Evolutionary conservation across 2,888 invertebrate genomes (phyloP).

Genomic region (Ennomos quercinarius): DNA sequence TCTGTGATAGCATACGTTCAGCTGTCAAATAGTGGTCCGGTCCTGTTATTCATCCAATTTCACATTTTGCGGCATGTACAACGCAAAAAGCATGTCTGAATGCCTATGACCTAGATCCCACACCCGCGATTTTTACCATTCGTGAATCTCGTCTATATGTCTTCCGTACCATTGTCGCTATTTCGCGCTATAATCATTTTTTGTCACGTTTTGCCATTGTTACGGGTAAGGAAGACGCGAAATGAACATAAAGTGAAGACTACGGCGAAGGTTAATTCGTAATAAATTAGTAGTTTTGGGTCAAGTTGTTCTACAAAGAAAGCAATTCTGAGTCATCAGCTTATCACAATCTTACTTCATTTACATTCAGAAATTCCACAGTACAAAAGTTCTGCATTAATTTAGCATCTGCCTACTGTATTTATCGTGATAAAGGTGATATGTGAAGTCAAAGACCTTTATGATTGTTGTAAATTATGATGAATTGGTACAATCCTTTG

Average conservation of each 20-base stretch:
- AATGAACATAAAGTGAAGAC: conserved; percentile 18
- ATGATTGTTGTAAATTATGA: conserved; percentile 13
- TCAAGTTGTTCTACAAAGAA: conserved; percentile 23
- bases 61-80: conserved; percentile 11
- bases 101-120: conserved; percentile 36
- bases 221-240: conserved; percentile 18
- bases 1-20: conserved; percentile 26
- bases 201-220: conserved; percentile 24
- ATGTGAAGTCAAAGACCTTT: conserved; percentile 13
- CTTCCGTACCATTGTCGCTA: conserved; percentile 1
- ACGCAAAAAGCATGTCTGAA: conserved; percentile 25
- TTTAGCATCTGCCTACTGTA: not conserved
- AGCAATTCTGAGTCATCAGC: conserved; percentile 12
- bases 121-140: conserved; percentile 3
- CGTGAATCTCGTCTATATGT: conserved; percentile 5
- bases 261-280: conserved; percentile 30
- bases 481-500: conserved; percentile 7
- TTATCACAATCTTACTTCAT: not conserved
- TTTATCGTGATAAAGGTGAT: conserved; percentile 10
- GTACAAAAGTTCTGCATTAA: not conserved
- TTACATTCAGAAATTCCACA: too few relatives aligned
- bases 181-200: conserved; percentile 8
- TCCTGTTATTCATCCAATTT: conserved; percentile 24
- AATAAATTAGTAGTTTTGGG: conserved; percentile 27
- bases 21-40: conserved; percentile 34